Percentiles rank a stretch among this genome's conserved stretches.
Evolutionary conservation across 2,113 vertebrate species (phyloP).

Genomic region (Ceyx melanurus): DNA sequence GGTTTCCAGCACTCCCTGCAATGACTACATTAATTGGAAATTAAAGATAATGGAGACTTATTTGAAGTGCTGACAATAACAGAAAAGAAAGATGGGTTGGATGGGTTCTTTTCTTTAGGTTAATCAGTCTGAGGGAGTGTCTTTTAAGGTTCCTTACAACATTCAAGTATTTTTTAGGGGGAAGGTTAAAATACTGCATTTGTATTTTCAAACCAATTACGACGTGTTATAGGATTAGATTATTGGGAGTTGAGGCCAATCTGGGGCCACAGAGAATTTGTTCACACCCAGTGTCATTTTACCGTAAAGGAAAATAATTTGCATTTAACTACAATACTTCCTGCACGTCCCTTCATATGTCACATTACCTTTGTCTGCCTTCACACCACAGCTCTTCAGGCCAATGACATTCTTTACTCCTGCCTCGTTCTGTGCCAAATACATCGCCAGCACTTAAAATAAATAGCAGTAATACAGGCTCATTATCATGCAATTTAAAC

Average conservation of each 20-base stretch:
- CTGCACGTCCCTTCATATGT: background rate
- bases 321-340: background rate
- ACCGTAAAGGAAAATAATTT: background rate
- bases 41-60: background rate
- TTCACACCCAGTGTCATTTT: background rate
- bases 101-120: background rate
- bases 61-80: background rate
- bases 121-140: background rate
- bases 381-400: background rate
- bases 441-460: slow-evolving; percentile 27
- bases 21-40: slow-evolving; percentile 14
- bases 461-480: slow-evolving; percentile 49
- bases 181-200: background rate
- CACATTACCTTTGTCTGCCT: background rate
- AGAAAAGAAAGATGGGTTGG: background rate
- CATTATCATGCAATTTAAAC: slow-evolving; percentile 53
- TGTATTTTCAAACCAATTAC: background rate
- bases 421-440: slow-evolving; percentile 11
- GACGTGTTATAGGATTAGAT: background rate
- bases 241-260: background rate
- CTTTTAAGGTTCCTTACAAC: background rate
- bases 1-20: background rate
- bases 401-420: slow-evolving; percentile 3
- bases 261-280: background rate
- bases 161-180: background rate